These are phyloP conservation scores for Tachysurus vachellii DNA, from an alignment of 2,113 vertebrate genomes.

Conservation along the genomic window DNA sequence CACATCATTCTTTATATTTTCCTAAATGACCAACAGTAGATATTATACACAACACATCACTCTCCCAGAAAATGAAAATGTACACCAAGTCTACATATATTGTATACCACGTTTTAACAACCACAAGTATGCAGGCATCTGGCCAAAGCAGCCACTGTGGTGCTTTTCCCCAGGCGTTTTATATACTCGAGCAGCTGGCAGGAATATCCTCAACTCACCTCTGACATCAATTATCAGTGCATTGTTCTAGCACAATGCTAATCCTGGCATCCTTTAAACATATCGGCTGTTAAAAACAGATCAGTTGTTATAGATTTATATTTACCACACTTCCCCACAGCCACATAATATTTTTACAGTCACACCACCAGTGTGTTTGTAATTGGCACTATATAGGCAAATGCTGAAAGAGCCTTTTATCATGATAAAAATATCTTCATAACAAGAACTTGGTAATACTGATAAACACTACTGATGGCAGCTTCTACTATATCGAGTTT, in stretches of 20 bases:
- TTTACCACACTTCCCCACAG: background rate
- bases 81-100: background rate
- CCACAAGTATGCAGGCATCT: background rate
- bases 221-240: background rate
- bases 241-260: background rate
- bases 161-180: background rate
- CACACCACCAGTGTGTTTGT: background rate
- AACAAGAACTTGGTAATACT: background rate
- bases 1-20: background rate
- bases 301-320: background rate
- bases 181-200: background rate
- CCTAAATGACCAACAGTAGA: background rate
- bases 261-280: background rate
- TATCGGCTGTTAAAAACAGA: background rate
- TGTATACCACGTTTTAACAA: background rate
- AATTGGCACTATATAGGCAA: background rate
- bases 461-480: background rate
- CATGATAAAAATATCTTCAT: background rate
- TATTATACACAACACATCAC: background rate
- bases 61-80: background rate
- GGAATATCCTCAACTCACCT: slow-evolving; percentile 6
- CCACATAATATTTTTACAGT: background rate
- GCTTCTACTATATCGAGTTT: background rate
- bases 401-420: background rate
- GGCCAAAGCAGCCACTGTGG: background rate